Conservation (phyloP, 2,113 vertebrate species). For the Chloebia gouldiae region DNA sequence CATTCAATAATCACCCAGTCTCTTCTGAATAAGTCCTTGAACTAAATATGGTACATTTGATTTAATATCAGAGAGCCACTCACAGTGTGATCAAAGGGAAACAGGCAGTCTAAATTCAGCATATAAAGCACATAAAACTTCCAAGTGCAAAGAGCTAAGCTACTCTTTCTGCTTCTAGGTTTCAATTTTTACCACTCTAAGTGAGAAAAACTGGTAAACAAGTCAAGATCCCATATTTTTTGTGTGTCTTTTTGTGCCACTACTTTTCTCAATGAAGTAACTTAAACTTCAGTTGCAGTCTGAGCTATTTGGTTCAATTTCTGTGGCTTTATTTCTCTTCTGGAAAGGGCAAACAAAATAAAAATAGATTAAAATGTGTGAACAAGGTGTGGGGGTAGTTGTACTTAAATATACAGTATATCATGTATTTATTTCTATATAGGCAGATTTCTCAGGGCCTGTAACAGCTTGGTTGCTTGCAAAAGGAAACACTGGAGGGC, state of each 20-base stretch:
- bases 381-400: background rate
- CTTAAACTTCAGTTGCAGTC: background rate
- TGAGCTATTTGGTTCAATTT: background rate
- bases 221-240: background rate
- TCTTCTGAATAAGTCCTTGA: background rate
- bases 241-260: background rate
- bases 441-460: background rate
- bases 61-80: background rate
- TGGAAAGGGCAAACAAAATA: background rate
- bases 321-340: background rate
- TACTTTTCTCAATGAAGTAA: background rate
- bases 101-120: background rate
- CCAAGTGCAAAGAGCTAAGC: background rate
- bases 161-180: background rate
- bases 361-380: background rate
- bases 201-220: background rate
- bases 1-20: background rate
- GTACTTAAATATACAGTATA: background rate
- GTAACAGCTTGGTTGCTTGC: background rate
- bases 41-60: background rate
- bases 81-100: fast-evolving
- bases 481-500: background rate
- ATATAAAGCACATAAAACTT: background rate
- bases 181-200: background rate
- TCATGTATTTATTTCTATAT: background rate